Conservation (phyloP, 2,888 invertebrate species). For the Scaptomyza cyrtandrae region DNA sequence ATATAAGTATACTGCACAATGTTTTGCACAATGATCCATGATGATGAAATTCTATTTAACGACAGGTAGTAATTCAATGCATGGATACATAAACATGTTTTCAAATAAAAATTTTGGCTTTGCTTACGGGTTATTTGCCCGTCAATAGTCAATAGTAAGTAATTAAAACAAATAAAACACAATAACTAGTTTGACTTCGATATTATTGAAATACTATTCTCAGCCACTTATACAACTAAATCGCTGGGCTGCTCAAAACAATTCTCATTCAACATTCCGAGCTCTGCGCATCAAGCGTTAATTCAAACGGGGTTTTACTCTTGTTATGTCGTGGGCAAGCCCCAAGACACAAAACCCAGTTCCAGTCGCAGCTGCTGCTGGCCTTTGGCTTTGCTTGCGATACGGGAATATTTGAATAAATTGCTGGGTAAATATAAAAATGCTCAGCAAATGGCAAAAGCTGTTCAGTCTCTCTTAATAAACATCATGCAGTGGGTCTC, state of each 20-base stretch:
- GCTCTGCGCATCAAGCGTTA: not conserved
- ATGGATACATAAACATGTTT: not conserved
- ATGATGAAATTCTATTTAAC: too few relatives aligned
- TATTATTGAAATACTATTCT: not conserved
- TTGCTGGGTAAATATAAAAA: slow-evolving; percentile 17
- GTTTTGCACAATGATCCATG: too few relatives aligned
- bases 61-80: too few relatives aligned
- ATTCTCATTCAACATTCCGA: not conserved
- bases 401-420: slow-evolving; percentile 11
- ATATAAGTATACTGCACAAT: too few relatives aligned
- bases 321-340: slow-evolving; percentile 22
- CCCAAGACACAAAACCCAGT: slow-evolving; percentile 13
- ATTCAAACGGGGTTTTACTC: slow-evolving; percentile 7
- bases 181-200: not conserved
- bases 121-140: not conserved
- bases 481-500: slow-evolving; percentile 43
- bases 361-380: not conserved
- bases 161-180: not conserved
- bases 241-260: too few relatives aligned
- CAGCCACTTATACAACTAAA: not conserved
- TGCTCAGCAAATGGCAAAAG: not conserved
- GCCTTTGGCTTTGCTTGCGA: slow-evolving; percentile 18
- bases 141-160: not conserved
- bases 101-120: not conserved
- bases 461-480: slow-evolving; percentile 16